Percentiles rank a stretch among this genome's conserved stretches.
Evolutionary conservation across 2,888 invertebrate genomes (phyloP).

Genomic region (Andrena bucephala): DNA sequence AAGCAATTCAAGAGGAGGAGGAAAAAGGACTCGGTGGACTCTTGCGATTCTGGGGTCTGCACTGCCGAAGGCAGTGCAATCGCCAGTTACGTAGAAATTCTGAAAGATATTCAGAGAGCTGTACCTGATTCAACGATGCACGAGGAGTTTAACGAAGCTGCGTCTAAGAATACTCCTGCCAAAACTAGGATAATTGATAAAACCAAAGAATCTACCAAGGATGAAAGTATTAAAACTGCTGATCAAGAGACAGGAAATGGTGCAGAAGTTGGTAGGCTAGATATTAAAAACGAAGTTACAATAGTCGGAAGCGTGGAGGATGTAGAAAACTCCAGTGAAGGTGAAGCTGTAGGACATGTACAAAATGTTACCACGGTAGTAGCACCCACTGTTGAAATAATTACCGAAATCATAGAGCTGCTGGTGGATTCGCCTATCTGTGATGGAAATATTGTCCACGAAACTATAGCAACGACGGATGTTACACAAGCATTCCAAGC

Average conservation of each 20-base stretch:
- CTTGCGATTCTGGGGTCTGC: constrained; percentile 39
- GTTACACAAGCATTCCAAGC: background rate
- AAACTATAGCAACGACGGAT: background rate
- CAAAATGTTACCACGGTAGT: background rate
- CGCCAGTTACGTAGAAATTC: background rate
- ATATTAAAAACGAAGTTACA: background rate
- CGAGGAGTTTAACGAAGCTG: constrained; percentile 23
- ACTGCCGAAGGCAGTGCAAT: background rate
- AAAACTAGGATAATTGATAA: background rate
- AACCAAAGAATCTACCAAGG: background rate
- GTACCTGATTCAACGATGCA: constrained; percentile 28
- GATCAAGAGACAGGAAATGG: background rate
- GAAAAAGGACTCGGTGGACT: constrained; percentile 39
- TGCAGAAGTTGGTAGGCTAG: background rate
- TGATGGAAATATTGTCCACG: background rate
- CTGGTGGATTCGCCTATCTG: background rate
- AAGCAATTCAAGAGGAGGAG: constrained; percentile 19
- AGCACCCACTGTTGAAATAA: background rate
- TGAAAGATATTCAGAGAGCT: constrained; percentile 17
- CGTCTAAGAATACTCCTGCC: background rate
- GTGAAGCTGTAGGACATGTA: background rate
- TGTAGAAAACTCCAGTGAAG: background rate
- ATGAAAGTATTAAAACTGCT: background rate
- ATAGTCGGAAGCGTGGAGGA: background rate
- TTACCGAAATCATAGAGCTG: background rate